Percentiles rank a stretch among this genome's conserved stretches.
These are phyloP conservation scores for Bemisia tabaci DNA, from an alignment of 1,140 invertebrate species.

Conservation along the genomic window DNA sequence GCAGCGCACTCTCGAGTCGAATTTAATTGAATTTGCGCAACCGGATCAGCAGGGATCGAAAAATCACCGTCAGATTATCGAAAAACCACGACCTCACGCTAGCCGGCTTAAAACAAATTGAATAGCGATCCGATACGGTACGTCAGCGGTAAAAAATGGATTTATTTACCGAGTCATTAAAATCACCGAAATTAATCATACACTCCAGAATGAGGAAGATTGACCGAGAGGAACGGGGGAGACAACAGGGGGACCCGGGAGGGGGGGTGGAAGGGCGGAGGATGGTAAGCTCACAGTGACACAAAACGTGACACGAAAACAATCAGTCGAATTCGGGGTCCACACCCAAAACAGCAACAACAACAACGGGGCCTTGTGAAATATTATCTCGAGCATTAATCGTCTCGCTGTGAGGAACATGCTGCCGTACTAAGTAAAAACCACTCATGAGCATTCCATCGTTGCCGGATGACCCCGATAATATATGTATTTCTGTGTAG, in stretches of 20 bases:
- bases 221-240: neutral
- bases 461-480: no score
- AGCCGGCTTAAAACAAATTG: neutral
- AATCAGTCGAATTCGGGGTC: neutral
- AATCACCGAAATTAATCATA: neutral
- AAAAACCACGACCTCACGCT: neutral
- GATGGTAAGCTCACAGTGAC: neutral
- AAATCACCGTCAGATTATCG: neutral
- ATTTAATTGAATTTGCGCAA: neutral
- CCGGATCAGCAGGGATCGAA: neutral
- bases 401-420: neutral
- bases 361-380: neutral
- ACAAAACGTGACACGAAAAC: neutral
- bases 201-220: neutral
- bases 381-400: neutral
- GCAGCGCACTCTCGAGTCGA: neutral
- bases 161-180: neutral
- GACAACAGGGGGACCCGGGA: neutral
- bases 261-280: neutral
- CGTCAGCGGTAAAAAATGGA: neutral
- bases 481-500: no score
- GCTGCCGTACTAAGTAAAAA: neutral
- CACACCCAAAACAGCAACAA: neutral
- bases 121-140: neutral
- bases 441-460: no score